Evolutionary conservation across 2,888 invertebrate species (phyloP), one percentile per base, ranked within the genome.

Genomic region (Pyralis farinalis): DNA sequence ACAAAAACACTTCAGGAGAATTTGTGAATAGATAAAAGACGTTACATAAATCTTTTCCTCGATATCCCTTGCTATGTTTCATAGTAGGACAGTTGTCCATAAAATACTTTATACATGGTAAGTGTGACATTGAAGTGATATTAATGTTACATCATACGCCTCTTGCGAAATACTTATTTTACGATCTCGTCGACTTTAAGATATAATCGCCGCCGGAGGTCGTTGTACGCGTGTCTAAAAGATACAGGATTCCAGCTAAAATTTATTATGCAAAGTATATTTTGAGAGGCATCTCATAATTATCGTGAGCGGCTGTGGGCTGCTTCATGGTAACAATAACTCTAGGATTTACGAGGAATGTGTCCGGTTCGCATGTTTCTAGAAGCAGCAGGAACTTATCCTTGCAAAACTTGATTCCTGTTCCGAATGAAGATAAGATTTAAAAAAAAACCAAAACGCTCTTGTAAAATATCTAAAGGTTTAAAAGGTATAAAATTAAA

Each of bases 181-280:
- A 63, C 47, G 47, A 51, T 51, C 57, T 59, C 55, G 59, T 59
- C 48, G 42, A 39, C 63, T 65, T 75, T 65, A 43, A 55, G 73
- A 76, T 75, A 70, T 65, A 46, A 71, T 75, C 75, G 33, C 65
- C 59, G 67, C 47, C 38, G 10, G 56, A 53, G 70, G 63, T 74
- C 71, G 58, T 56, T 63, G 69, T 45, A 53, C 66, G 53, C 51
- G 58, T 64, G 50, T 58, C 47, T 45, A 50, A 53, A 57, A 54
- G 55, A 56, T 55, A 52, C 46, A 53, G 47, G 44, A 51, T 53
- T 58, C 49, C 48, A 42, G 43, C 46, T 42, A 58, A 58, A 56
- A 51, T 54, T 54, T 51, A 40, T 55, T 46, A 47, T 53, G 48
- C 43, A 30, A 40, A 43, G 51, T 54, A 43, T 53, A 31, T 64